Evolutionary conservation across 2,113 vertebrate species (phyloP), one percentile per base, ranked within the genome.

Genomic region (Cyprinus carpio): DNA sequence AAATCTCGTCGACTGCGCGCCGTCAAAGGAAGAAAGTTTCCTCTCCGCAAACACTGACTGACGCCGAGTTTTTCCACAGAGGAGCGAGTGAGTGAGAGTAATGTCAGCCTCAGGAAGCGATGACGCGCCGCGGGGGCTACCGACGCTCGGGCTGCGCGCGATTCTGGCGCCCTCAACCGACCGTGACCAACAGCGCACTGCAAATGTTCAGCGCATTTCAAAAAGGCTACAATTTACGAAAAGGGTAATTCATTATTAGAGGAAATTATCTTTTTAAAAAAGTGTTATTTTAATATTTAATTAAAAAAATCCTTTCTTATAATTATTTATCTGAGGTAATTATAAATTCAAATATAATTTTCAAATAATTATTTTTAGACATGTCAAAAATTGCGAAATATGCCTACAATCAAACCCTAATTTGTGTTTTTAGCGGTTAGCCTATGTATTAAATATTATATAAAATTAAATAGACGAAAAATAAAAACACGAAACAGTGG

Each of bases 91-190:
- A 77, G 15, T 92, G 40, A 43, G 40, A 10, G 93, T 85, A 89
- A 93, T 93, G 92, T 92, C 90, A 92, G 89, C 82, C 89, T 84
- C 92, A 93, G 93, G 93, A 95, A 94, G 89, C 81, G 85, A 89
- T 92, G 92, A 93, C 94, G 93, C 90, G 83, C 75, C 94, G 93
- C 90, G 83, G 72, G 65, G 46, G 46, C 65, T 46, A 67, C 77
- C 78, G 60, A 78, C 58, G 51, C 51, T 6, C 0, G 76, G 81
- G 4, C 20, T 64, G 7, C 71, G 12, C 40, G 37, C 71, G 8
- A 40, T 31, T 51, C 9, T 88, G 81, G 87, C 86, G 90, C 88
- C 86, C 87, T 87, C 87, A 25, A 1, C 60, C 82, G 88, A 84
- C 75, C 16, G 71, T 0, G 0, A 6, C 4, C n/a, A n/a, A 46